These are phyloP conservation scores for Heterodera carotae DNA, from an alignment of 1,140 invertebrate genomes.

Conservation along the genomic window DNA sequence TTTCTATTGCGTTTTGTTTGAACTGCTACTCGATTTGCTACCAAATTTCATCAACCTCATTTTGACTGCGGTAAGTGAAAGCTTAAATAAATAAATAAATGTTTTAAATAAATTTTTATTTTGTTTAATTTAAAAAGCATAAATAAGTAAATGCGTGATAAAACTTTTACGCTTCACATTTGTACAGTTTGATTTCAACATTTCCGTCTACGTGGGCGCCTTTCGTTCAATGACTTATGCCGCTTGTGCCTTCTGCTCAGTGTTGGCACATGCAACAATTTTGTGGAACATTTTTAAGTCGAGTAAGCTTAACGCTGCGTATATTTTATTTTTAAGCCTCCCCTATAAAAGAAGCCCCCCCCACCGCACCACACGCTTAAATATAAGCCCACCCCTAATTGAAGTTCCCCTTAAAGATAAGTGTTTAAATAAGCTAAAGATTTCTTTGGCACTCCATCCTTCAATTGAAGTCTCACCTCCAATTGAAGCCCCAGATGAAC, in stretches of 20 bases:
- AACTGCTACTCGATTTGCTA: constrained; percentile 33
- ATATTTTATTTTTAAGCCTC: too few relatives aligned
- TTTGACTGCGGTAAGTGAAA: constrained; percentile 17
- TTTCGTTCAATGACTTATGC: constrained; percentile 34
- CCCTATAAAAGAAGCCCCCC: too few relatives aligned
- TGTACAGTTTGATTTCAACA: constrained; percentile 22
- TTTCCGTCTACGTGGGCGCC: constrained; percentile 33
- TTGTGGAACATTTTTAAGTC: constrained; percentile 20
- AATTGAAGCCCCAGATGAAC: too few relatives aligned
- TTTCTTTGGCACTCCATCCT: too few relatives aligned
- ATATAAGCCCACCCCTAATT: too few relatives aligned
- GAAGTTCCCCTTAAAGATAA: too few relatives aligned
- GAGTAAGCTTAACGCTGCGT: too few relatives aligned
- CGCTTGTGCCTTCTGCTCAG: constrained; percentile 5
- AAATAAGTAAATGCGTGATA: too few relatives aligned
- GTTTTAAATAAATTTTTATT: not conserved
- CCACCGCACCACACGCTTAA: too few relatives aligned
- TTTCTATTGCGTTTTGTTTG: constrained; percentile 29
- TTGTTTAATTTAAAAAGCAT: too few relatives aligned
- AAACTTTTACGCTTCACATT: not conserved
- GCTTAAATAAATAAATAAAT: not conserved
- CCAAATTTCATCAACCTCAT: constrained; percentile 32
- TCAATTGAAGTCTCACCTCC: too few relatives aligned
- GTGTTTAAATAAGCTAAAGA: too few relatives aligned
- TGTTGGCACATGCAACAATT: constrained; percentile 25